Evolutionary conservation across 2,113 vertebrate genomes (phyloP).

Genomic region (Bambusicola thoracicus): DNA sequence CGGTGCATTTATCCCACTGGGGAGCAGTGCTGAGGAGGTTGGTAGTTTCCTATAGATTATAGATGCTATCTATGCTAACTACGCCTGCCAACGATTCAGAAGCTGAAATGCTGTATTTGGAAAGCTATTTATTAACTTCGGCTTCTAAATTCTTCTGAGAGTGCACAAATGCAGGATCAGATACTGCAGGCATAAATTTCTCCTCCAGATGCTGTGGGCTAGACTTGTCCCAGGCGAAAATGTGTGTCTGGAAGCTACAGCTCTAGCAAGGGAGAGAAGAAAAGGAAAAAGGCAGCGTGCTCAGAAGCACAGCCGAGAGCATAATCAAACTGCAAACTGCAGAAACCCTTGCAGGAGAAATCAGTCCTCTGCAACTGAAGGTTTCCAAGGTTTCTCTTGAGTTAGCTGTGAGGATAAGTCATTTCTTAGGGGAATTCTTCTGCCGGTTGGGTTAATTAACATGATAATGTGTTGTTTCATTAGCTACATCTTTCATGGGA

Average conservation of each 20-base stretch:
- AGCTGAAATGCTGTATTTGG: neutral
- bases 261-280: neutral
- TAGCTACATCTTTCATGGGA: constrained; percentile 31
- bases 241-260: neutral
- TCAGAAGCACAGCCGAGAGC: neutral
- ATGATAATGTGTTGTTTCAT: constrained; percentile 41
- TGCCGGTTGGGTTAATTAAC: constrained; percentile 41
- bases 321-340: neutral
- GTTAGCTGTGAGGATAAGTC: neutral
- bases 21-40: neutral
- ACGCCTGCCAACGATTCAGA: neutral
- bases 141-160: neutral
- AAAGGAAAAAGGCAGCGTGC: neutral
- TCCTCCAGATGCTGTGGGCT: neutral
- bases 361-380: neutral
- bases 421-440: neutral
- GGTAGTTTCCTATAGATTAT: neutral
- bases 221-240: neutral
- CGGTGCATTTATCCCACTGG: neutral
- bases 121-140: neutral
- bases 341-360: neutral
- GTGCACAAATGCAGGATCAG: neutral
- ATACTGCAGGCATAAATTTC: neutral
- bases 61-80: neutral
- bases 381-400: neutral